Evolutionary conservation across 2,113 vertebrate genomes (phyloP).

Genomic region (Gopherus flavomarginatus): DNA sequence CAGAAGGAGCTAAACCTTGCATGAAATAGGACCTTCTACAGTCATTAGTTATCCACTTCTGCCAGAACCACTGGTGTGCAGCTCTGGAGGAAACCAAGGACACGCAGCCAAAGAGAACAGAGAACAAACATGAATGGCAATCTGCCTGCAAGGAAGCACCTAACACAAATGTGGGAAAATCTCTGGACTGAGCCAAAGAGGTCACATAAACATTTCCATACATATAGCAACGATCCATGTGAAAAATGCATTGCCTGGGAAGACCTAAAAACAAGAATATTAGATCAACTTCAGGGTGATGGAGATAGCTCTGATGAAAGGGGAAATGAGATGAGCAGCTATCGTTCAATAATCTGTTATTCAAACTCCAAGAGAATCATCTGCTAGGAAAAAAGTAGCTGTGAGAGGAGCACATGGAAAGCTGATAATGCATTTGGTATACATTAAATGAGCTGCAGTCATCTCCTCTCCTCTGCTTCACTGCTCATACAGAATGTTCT

Average conservation of each 20-base stretch:
- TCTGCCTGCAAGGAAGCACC: slow-evolving; percentile 1
- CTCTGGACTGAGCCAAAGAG: not conserved
- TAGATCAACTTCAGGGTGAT: not conserved
- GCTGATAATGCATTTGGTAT: slow-evolving; percentile 12
- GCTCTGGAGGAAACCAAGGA: slow-evolving; percentile 46
- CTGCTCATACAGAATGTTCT: slow-evolving; percentile 23
- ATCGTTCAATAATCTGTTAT: not conserved
- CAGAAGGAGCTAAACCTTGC: slow-evolving; percentile 63
- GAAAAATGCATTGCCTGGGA: not conserved
- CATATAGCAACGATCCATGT: not conserved
- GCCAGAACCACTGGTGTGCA: slow-evolving; percentile 46
- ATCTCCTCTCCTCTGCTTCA: slow-evolving; percentile 21
- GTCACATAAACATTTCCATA: not conserved
- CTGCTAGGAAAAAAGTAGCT: not conserved
- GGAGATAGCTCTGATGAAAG: not conserved
- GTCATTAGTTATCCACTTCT: slow-evolving; percentile 39
- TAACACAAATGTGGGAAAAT: not conserved
- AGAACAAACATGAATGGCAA: slow-evolving; percentile 58
- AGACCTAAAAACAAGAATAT: not conserved
- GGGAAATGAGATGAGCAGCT: not conserved
- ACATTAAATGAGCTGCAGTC: not conserved
- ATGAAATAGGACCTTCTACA: slow-evolving; percentile 58
- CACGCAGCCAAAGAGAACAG: slow-evolving; percentile 65
- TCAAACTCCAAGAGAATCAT: not conserved
- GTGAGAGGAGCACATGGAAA: not conserved